Conservation (phyloP, 2,113 vertebrate genomes). For the Manacus vitellinus region DNA sequence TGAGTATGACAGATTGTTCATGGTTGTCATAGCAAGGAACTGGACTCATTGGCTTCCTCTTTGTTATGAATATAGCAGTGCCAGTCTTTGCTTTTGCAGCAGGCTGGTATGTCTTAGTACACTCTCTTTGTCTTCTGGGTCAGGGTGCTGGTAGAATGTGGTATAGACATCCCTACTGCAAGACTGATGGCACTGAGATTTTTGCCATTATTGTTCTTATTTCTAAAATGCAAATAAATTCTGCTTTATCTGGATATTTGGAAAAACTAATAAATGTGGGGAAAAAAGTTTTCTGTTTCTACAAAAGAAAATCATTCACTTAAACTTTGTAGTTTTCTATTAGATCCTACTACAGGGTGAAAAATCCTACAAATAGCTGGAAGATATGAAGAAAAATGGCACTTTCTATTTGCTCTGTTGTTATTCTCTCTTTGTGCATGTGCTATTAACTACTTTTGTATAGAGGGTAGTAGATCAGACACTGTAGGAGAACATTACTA, state of each 20-base stretch:
- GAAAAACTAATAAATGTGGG: background rate
- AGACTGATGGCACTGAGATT: background rate
- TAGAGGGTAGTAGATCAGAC: background rate
- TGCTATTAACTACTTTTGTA: background rate
- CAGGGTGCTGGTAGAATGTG: background rate
- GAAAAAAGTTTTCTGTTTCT: background rate
- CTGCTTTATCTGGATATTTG: background rate
- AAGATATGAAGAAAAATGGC: background rate
- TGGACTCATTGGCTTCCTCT: background rate
- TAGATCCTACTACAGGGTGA: background rate
- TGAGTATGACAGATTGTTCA: background rate
- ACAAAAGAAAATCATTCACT: background rate
- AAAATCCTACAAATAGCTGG: background rate
- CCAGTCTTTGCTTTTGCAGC: background rate
- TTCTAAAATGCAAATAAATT: background rate
- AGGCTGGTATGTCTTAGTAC: background rate
- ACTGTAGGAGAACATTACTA: background rate
- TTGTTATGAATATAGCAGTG: background rate
- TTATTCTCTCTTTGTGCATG: background rate
- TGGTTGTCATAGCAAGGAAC: constrained; percentile 34
- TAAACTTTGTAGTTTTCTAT: background rate
- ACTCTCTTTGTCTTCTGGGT: background rate
- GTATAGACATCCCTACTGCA: background rate
- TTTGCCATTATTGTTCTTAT: background rate
- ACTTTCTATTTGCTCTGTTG: background rate